These are phyloP conservation scores for Doris montereyensis DNA, from an alignment of 2,888 invertebrate genomes.

Conservation along the genomic window DNA sequence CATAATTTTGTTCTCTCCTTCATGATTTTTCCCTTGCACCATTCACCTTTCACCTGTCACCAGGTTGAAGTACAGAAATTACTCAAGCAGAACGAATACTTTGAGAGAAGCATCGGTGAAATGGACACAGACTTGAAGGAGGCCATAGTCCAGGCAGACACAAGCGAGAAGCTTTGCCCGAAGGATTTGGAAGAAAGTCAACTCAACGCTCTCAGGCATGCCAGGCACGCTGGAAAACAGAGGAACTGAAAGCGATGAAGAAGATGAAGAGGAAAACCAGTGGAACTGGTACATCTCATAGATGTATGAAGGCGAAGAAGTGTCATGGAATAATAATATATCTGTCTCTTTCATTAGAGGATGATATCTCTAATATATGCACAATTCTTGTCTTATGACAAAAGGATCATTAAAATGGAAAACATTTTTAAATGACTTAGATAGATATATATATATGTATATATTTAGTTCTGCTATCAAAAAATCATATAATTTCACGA, in stretches of 20 bases:
- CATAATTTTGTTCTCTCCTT: too few relatives aligned
- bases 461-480: too few relatives aligned
- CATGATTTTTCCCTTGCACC: too few relatives aligned
- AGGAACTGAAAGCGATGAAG: conserved; percentile 53
- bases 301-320: too few relatives aligned
- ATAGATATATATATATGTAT: too few relatives aligned
- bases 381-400: too few relatives aligned
- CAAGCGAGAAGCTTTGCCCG: conserved; percentile 69
- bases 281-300: conserved; percentile 72
- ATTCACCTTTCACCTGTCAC: background rate
- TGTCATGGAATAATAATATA: too few relatives aligned
- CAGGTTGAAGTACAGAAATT: conserved; percentile 70
- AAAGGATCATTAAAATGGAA: too few relatives aligned
- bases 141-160: conserved; percentile 68
- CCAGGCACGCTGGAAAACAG: conserved; percentile 48
- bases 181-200: conserved; percentile 68
- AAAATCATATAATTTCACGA: too few relatives aligned
- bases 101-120: conserved; percentile 66
- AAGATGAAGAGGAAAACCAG: conserved; percentile 66
- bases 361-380: too few relatives aligned
- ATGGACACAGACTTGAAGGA: conserved; percentile 67
- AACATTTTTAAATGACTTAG: too few relatives aligned
- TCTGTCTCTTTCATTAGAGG: too few relatives aligned
- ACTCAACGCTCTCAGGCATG: conserved; percentile 57
- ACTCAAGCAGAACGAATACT: conserved; percentile 69